A percentile compares a stretch with the other conserved stretches of the same genome.
Evolutionary conservation across 2,797 vertebrate genomes (phyloP).

Genomic region (Triplophysa yarkandensis): DNA sequence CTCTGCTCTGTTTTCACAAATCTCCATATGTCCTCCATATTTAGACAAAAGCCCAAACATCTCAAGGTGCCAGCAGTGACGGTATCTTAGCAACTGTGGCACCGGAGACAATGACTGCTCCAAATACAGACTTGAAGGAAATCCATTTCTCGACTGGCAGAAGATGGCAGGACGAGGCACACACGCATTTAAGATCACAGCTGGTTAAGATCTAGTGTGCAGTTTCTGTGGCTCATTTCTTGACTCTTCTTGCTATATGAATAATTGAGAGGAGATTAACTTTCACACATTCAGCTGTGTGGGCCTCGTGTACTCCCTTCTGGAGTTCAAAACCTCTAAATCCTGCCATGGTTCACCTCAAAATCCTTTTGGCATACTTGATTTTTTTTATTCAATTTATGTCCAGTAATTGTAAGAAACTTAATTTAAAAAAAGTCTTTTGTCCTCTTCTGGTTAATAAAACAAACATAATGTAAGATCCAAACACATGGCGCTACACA

Average conservation of each 20-base stretch:
- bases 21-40: slow-evolving; percentile 20
- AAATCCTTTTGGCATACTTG: no score
- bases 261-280: slow-evolving; percentile 23
- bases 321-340: no score
- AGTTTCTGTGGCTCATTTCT: background rate
- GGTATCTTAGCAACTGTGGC: slow-evolving; percentile 47
- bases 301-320: background rate
- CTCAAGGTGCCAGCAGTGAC: slow-evolving; percentile 18
- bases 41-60: slow-evolving; percentile 34
- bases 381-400: no score
- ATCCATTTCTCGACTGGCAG: slow-evolving; percentile 7
- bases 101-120: slow-evolving; percentile 3
- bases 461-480: background rate
- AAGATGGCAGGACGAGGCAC: background rate
- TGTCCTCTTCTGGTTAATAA: background rate
- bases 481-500: no score
- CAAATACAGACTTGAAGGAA: slow-evolving; percentile 23
- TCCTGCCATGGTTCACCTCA: no score
- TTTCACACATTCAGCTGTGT: slow-evolving; percentile 11
- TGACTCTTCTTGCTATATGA: slow-evolving; percentile 14
- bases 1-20: background rate
- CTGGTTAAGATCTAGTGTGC: background rate
- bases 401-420: no score
- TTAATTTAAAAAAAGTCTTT: background rate
- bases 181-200: background rate